Percentiles rank a stretch among this genome's conserved stretches.
phyloP scores from a whole-genome alignment of 1,140 invertebrate species.

The Dermatophagoides farinae region DNA sequence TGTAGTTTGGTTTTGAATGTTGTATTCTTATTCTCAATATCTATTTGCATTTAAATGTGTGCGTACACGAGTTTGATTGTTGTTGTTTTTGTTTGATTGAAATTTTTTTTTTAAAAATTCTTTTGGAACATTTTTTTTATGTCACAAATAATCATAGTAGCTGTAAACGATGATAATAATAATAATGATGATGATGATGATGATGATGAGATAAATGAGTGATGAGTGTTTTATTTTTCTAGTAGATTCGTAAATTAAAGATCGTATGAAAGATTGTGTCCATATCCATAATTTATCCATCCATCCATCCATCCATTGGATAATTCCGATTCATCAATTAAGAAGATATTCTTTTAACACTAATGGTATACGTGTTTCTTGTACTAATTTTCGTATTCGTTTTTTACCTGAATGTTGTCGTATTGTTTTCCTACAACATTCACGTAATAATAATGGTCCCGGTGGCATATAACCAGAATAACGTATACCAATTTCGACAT shows the following conservation, averaged over 20 bases:
- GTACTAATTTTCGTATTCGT: neutral
- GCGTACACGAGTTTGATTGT: no score
- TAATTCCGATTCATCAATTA: neutral
- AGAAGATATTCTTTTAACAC: slow-evolving; percentile 7
- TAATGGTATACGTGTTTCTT: neutral
- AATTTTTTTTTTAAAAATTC: no score
- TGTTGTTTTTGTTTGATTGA: no score
- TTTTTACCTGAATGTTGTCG: neutral
- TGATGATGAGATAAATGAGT: neutral
- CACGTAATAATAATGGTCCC: slow-evolving; percentile 1
- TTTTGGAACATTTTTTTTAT: no score
- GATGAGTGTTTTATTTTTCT: neutral
- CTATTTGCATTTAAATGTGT: no score
- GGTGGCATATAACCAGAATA: neutral
- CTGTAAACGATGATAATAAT: neutral
- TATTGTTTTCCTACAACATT: slow-evolving; percentile 6
- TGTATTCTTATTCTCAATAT: no score
- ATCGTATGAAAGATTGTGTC: no score
- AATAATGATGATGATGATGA: neutral
- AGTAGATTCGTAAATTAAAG: neutral
- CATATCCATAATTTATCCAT: no score
- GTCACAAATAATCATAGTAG: no score
- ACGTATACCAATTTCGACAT: slow-evolving; percentile 10
- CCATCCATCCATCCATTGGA: no score
- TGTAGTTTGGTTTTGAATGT: no score